Percentiles rank a stretch among this genome's conserved stretches.
Evolutionary conservation across 2,888 invertebrate genomes (phyloP).

Genomic region (Drosophila yooni): DNA sequence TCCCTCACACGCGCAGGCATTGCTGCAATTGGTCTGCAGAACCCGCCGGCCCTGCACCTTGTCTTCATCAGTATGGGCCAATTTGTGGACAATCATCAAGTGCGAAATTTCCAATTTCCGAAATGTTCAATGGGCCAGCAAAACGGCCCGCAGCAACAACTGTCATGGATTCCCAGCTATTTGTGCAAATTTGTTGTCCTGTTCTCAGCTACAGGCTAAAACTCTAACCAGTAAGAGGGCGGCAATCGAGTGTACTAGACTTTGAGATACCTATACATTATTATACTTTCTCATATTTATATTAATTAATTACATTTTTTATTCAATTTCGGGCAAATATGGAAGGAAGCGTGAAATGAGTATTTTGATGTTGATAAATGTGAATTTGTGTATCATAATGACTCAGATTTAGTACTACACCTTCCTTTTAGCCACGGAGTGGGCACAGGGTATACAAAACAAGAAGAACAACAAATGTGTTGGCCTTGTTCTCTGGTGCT

Average conservation of each 20-base stretch:
- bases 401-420: background rate
- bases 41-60: slow-evolving; percentile 30
- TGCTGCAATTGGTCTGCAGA: slow-evolving; percentile 23
- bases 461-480: slow-evolving; percentile 32
- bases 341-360: background rate
- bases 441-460: slow-evolving; percentile 10
- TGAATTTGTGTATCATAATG: background rate
- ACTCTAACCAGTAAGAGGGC: slow-evolving; percentile 6
- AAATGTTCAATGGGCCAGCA: slow-evolving; percentile 86
- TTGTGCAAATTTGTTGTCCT: slow-evolving; percentile 62
- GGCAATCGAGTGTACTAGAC: too few species aligned
- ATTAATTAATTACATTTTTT: background rate
- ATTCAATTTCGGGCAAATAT: background rate
- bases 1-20: slow-evolving; percentile 23
- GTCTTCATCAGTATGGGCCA: slow-evolving; percentile 67
- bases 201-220: slow-evolving; percentile 33
- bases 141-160: slow-evolving; percentile 72
- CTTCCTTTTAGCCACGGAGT: background rate
- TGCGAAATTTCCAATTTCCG: slow-evolving; percentile 86
- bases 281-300: background rate
- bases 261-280: background rate
- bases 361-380: background rate
- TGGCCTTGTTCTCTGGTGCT: slow-evolving; percentile 14
- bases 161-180: slow-evolving; percentile 60
- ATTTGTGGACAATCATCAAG: slow-evolving; percentile 79